Base-by-base conservation (phyloP, 2,888 invertebrate species). In the Euspilapteryx auroguttella region DNA sequence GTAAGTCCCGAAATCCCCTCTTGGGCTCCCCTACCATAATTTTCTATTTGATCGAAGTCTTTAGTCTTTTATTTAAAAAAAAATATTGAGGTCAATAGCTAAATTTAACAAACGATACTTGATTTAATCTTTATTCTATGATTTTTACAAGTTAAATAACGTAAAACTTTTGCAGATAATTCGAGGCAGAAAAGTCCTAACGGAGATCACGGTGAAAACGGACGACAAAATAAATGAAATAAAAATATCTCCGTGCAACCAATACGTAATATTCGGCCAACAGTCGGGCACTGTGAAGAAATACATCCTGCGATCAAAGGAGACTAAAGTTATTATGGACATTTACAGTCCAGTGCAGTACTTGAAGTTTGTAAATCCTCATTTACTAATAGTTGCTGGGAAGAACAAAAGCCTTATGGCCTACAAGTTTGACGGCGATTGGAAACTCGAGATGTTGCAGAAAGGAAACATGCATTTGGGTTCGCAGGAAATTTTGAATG, bases 221-320 rank as follows among this genome's bases (percentile, higher is more conserved):
- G 55, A 69, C 24, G 77, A 71, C 17, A 61, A 54, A 27, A 71
- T 81, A 27, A 69, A 64, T 2, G 48, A 49, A 3, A 51, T 81
- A 2, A 62, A 59, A 29, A 61, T 81, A 34, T 71, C 73, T 1
- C 65, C 77, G 0, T 69, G 79, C 47, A 79, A 77, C 37, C 68
- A 65, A 17, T 65, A 69, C 44, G 48, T 81, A 1, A 42, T 80
- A 7, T 81, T 75, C 41, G 69, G 76, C 0, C 57, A 76, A 0
- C 55, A 61, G 10, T 66, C 66, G 0, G 76, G 77, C 2, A 41
- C 42, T 0, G 64, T 81, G 1, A 59, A 57, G 21, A 56, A 66
- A 37, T 77, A 65, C 37, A 59, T 65, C 1, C 41, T 73, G 0
- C 45, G 58, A 0, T 56, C 57, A 1, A 71, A 73, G 31, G 59